Conservation (phyloP, 2,797 vertebrate species). For the Dipus sagitta region DNA sequence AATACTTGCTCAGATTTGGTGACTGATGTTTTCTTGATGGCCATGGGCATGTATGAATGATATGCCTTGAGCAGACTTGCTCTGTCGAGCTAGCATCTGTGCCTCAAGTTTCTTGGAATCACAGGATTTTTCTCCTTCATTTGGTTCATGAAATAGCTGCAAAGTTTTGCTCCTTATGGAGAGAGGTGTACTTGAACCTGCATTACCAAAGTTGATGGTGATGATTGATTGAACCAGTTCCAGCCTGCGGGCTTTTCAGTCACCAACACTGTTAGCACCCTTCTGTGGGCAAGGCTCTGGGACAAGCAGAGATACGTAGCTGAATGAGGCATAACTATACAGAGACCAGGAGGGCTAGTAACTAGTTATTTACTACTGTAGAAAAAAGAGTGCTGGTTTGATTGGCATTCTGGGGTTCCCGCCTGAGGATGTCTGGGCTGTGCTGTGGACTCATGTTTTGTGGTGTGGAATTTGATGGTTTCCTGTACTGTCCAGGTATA, state of each 20-base stretch:
- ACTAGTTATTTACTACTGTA: neutral
- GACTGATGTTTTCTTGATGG: neutral
- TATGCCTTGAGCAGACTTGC: neutral
- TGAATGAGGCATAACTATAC: rapidly evolving
- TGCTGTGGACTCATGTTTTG: neutral
- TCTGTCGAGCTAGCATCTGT: neutral
- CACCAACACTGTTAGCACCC: no score
- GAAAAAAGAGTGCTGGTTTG: rapidly evolving
- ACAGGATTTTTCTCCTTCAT: neutral
- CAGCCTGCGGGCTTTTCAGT: neutral
- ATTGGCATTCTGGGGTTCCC: neutral
- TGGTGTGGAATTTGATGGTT: neutral
- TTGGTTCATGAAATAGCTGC: neutral
- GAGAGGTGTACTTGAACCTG: neutral
- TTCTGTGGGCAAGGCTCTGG: neutral
- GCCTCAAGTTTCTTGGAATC: neutral
- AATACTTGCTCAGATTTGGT: neutral
- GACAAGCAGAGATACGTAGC: neutral
- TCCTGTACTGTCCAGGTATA: slow-evolving; percentile 74
- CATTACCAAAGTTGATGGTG: neutral
- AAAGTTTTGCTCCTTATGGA: neutral
- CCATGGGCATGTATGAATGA: neutral
- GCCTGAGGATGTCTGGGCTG: neutral
- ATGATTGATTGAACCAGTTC: no score
- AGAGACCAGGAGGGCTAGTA: no score